Evolutionary conservation across 2,113 vertebrate genomes (phyloP), one percentile per base, ranked within the genome.

Genomic region (Tyrannus savana): DNA sequence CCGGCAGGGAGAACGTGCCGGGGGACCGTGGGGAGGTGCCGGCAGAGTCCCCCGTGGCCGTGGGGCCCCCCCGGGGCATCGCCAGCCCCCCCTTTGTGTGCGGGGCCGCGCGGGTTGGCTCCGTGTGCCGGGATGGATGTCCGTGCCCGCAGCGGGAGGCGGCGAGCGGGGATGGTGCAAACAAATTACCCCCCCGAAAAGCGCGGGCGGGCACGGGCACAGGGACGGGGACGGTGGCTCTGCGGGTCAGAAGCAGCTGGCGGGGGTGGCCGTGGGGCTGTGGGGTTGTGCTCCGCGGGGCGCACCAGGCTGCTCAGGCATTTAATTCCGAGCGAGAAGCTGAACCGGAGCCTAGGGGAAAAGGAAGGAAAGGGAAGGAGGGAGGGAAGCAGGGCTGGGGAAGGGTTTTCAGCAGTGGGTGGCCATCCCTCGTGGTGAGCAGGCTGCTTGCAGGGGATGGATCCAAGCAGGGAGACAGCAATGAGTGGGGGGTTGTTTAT

Each of bases 1-100:
- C 28, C 1, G 3, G 62, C 47, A 37, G 67, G 85, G 31, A 28
- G 52, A 4, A n/a, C 67, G 25, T 39, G 33, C 58, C 41, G 73
- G 37, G 42, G 71, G 21, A 10, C 19, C 8, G 3, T 3, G 63
- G 0, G 9, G 41, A 33, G 66, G 28, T 28, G 62, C 81, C n/a
- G 67, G 10, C 72, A 27, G 71, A 17, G 56, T 9, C 66, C 66
- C n/a, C 60, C 24, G 0, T 1, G 55, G 19, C n/a, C 39, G 4
- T 10, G 37, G 39, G 24, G 1, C 1, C 3, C 28, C 33, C 35
- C 33, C 4, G 1, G 16, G 24, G 79, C 60, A n/a, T 31, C 12
- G 6, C 18, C 80, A 66, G 67, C 67, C 37, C 30, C 41, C 33
- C 23, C 71, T 83, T 76, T 49, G 74, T 35, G 64, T 12, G 14